Percentiles rank a stretch among this genome's conserved stretches.
These are phyloP conservation scores for Phymanthus crucifer DNA, from an alignment of 92 coral and sea anemone genomes.

Conservation along the genomic window DNA sequence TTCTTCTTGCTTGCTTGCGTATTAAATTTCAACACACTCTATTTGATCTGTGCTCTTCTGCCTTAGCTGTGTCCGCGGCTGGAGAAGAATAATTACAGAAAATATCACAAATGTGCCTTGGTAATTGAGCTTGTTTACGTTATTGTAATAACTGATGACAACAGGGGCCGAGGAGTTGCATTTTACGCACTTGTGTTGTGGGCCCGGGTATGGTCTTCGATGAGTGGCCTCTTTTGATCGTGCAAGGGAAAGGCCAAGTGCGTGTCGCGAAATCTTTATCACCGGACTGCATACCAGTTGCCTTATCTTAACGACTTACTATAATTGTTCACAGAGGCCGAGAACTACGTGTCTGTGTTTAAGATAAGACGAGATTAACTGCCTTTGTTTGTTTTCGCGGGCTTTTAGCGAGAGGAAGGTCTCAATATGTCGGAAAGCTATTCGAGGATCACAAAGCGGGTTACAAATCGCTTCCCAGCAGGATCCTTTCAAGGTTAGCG, in stretches of 20 bases:
- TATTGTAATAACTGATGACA: conserved; percentile 39
- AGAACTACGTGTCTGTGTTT: conserved; percentile 43
- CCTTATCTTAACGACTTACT: conserved; percentile 57
- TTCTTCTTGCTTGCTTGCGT: conserved; percentile 15
- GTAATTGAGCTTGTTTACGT: conserved; percentile 32
- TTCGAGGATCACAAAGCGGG: conserved; percentile 1
- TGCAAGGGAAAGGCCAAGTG: conserved; percentile 27
- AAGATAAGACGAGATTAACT: conserved; percentile 55
- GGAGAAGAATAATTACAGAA: conserved; percentile 27
- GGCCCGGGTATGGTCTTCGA: conserved; percentile 14
- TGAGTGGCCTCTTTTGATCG: conserved; percentile 1
- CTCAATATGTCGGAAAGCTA: conserved; percentile 15
- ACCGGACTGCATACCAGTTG: conserved; percentile 32
- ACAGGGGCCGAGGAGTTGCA: conserved; percentile 9
- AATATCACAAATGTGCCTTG: conserved; percentile 14
- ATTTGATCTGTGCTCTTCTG: conserved; percentile 23
- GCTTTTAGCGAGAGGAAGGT: conserved; percentile 20
- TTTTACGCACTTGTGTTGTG: conserved; percentile 16
- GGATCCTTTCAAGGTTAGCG: conserved; percentile 26
- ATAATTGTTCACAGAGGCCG: conserved; percentile 60
- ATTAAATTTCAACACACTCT: conserved; percentile 31
- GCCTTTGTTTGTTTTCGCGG: conserved; percentile 55
- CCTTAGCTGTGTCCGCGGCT: conserved; percentile 36
- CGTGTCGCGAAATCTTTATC: conserved; percentile 44
- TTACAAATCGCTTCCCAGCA: conserved; percentile 39